Conservation (phyloP, 2,113 vertebrate genomes). For the Leptodactylus fuscus region DNA sequence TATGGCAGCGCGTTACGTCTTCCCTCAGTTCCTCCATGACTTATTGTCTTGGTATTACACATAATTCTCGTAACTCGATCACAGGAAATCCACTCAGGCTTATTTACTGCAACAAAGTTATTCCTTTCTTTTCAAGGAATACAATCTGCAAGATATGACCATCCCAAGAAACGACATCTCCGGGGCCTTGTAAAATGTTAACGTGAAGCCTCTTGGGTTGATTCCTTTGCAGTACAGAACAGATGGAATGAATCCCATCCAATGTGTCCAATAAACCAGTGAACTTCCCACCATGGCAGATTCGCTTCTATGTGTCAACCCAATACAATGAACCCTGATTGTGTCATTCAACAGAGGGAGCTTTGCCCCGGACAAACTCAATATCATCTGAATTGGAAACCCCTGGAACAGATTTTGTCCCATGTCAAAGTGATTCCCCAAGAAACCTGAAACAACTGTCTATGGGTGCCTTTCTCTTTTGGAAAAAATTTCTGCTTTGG, state of each 20-base stretch:
- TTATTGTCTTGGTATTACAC: background rate
- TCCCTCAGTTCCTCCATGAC: background rate
- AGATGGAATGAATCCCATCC: conserved; percentile 5
- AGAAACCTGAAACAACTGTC: too few relatives aligned
- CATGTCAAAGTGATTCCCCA: too few relatives aligned
- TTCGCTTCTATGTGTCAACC: too few relatives aligned
- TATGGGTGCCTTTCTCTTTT: too few relatives aligned
- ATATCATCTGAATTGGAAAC: too few relatives aligned
- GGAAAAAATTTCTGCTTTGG: too few relatives aligned
- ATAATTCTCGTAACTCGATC: background rate
- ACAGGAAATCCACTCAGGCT: background rate
- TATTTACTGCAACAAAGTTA: background rate
- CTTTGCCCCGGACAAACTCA: too few relatives aligned
- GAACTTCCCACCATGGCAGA: background rate
- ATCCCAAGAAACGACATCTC: background rate
- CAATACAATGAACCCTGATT: too few relatives aligned
- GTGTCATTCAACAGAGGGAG: too few relatives aligned
- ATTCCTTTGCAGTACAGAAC: background rate
- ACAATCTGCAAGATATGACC: background rate
- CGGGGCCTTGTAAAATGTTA: background rate
- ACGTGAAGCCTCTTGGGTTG: background rate
- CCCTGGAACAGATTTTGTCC: too few relatives aligned
- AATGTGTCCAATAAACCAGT: background rate
- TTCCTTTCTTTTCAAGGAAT: background rate
- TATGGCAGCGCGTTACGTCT: background rate